Evolutionary conservation across 2,113 vertebrate species (phyloP).

Genomic region (Petrocephalus zakoni): DNA sequence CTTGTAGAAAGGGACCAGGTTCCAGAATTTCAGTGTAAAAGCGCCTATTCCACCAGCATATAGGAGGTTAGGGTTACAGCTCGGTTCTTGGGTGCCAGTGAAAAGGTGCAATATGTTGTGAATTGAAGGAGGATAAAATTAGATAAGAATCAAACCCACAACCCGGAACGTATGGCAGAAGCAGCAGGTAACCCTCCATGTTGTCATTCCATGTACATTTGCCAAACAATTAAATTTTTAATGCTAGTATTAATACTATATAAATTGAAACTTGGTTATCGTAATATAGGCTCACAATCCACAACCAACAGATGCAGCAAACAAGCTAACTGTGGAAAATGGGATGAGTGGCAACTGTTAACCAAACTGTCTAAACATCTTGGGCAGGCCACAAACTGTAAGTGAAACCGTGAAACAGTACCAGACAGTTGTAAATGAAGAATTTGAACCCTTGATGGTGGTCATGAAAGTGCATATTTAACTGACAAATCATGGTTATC

Average conservation of each 20-base stretch:
- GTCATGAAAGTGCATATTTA: slow-evolving; percentile 29
- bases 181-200: background rate
- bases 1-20: background rate
- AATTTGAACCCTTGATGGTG: slow-evolving; percentile 41
- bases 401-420: slow-evolving; percentile 48
- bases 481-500: background rate
- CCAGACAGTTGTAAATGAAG: slow-evolving; percentile 51
- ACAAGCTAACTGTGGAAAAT: slow-evolving; percentile 40
- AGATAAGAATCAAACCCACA: background rate
- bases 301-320: slow-evolving; percentile 27
- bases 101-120: background rate
- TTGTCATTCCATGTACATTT: background rate
- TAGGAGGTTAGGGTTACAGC: background rate
- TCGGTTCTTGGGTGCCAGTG: background rate
- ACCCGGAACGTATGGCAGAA: background rate
- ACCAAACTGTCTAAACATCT: slow-evolving; percentile 42
- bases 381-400: slow-evolving; percentile 55
- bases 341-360: slow-evolving; percentile 47
- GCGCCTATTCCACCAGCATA: background rate
- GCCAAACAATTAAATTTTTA: slow-evolving; percentile 3
- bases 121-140: background rate
- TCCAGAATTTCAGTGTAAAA: background rate
- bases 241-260: slow-evolving; percentile 27
- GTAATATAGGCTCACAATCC: background rate
- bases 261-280: background rate